A percentile compares a stretch with the other conserved stretches of the same genome.
Evolutionary conservation across 2,888 invertebrate genomes (phyloP).

Genomic region (Opisthograptis luteolata): DNA sequence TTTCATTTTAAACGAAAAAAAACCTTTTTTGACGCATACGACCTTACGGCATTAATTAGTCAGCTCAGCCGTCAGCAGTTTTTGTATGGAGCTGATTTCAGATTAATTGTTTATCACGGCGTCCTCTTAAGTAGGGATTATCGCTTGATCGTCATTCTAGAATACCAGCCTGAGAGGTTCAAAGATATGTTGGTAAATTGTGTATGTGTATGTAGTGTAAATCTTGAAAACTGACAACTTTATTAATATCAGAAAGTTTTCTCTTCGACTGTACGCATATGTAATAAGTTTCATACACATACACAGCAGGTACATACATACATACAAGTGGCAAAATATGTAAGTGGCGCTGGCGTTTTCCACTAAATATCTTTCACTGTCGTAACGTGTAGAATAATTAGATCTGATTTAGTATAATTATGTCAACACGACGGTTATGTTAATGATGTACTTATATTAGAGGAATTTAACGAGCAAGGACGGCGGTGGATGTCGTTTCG

Average conservation of each 20-base stretch:
- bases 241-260: neutral
- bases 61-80: too few species aligned
- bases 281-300: constrained; percentile 8
- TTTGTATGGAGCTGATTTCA: too few species aligned
- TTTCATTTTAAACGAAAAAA: too few species aligned
- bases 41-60: too few species aligned
- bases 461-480: constrained; percentile 20
- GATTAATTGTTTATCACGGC: too few species aligned
- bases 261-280: constrained; percentile 1
- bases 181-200: too few species aligned
- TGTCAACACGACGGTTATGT: constrained; percentile 21
- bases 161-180: too few species aligned
- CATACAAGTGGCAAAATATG: constrained; percentile 3
- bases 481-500: constrained; percentile 14
- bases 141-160: too few species aligned
- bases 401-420: constrained; percentile 23
- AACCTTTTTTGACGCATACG: too few species aligned
- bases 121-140: too few species aligned
- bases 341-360: constrained; percentile 6
- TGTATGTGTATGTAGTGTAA: too few species aligned
- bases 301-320: neutral
- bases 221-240: too few species aligned
- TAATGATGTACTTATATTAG: constrained; percentile 17
- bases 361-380: constrained; percentile 23
- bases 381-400: constrained; percentile 20